Conservation (phyloP, 2,888 invertebrate genomes). For the Asteroscopus sphinx region DNA sequence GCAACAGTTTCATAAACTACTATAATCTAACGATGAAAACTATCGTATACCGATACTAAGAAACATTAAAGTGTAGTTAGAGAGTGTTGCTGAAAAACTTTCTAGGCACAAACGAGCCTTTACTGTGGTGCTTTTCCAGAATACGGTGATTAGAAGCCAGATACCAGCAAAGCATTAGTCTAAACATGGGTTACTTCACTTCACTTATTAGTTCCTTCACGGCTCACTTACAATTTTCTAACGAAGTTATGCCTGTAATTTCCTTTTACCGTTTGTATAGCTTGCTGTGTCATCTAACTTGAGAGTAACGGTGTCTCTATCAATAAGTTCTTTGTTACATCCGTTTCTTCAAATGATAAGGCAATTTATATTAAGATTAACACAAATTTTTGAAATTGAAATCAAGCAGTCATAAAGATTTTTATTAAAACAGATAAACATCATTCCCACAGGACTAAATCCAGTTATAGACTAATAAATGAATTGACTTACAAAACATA, state of each 20-base stretch:
- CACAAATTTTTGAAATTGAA: too few species aligned
- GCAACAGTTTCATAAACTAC: conserved; percentile 5
- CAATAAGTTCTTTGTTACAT: background rate
- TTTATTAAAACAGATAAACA: too few species aligned
- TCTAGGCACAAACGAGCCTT: conserved; percentile 64
- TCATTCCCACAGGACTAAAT: background rate
- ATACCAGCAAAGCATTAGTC: conserved; percentile 22
- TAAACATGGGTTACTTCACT: conserved; percentile 44
- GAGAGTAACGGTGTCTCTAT: conserved; percentile 10
- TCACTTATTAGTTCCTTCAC: conserved; percentile 46
- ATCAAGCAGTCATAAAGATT: too few species aligned
- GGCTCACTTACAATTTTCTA: conserved; percentile 42
- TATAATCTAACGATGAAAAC: conserved; percentile 10
- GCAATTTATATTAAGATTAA: too few species aligned
- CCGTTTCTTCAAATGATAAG: too few species aligned
- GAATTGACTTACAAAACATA: conserved; percentile 12
- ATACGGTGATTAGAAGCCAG: conserved; percentile 43
- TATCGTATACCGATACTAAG: conserved; percentile 33
- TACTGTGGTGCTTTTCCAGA: conserved; percentile 31
- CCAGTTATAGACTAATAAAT: background rate
- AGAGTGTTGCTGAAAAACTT: conserved; percentile 64
- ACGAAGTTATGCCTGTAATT: conserved; percentile 25
- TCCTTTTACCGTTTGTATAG: conserved; percentile 25
- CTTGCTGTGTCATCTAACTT: conserved; percentile 25
- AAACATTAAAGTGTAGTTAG: conserved; percentile 66